phyloP scores from a whole-genome alignment of 2,113 vertebrate genomes.

The Lethenteron camtschaticum region DNA sequence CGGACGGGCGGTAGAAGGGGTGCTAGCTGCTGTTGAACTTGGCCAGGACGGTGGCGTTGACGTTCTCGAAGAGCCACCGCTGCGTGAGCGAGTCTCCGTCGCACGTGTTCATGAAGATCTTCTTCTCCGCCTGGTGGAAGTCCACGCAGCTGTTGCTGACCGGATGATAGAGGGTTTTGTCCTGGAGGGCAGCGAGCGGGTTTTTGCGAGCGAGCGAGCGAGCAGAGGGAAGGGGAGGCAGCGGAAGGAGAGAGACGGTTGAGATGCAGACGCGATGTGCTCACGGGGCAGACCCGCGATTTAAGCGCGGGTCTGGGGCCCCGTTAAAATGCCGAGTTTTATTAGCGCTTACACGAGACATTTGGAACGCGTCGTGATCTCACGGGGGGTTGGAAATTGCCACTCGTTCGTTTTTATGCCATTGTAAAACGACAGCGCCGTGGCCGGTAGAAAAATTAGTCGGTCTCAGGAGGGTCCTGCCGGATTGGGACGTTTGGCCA shows the following conservation, averaged over 20 bases:
- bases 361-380: too few relatives aligned
- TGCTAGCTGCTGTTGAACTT: constrained; percentile 27
- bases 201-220: not conserved
- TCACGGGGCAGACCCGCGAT: too few relatives aligned
- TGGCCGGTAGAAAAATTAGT: too few relatives aligned
- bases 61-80: constrained; percentile 55
- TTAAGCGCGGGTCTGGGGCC: too few relatives aligned
- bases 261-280: not conserved
- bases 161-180: constrained; percentile 45
- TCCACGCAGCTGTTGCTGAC: constrained; percentile 55
- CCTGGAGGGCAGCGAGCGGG: constrained; percentile 20
- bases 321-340: too few relatives aligned
- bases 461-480: too few relatives aligned
- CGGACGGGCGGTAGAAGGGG: not conserved
- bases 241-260: not conserved
- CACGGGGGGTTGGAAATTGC: too few relatives aligned
- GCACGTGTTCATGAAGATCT: constrained; percentile 50
- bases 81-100: constrained; percentile 34
- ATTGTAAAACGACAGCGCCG: too few relatives aligned
- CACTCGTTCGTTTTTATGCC: too few relatives aligned
- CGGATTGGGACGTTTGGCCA: too few relatives aligned
- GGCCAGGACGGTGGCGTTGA: constrained; percentile 42
- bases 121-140: constrained; percentile 30
- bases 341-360: too few relatives aligned
- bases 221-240: not conserved